Evolutionary conservation across 2,797 vertebrate genomes (phyloP).

Genomic region (Sebastes taczanowskii): DNA sequence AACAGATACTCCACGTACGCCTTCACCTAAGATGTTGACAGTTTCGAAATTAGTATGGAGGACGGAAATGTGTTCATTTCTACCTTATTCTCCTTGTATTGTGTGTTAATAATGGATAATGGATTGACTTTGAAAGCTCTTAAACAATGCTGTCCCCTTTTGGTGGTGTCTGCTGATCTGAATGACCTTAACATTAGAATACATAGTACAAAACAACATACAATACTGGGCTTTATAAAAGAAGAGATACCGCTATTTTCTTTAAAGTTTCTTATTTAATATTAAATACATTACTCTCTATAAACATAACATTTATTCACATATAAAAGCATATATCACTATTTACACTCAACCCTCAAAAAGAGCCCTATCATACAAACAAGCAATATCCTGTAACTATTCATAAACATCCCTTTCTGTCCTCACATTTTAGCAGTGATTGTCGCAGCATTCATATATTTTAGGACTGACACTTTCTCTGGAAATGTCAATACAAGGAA

Average conservation of each 20-base stretch:
- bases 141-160: slow-evolving; percentile 35
- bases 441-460: slow-evolving; percentile 52
- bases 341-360: slow-evolving; percentile 57
- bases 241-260: neutral
- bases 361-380: slow-evolving; percentile 40
- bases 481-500: slow-evolving; percentile 1
- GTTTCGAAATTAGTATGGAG: neutral
- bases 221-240: neutral
- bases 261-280: slow-evolving; percentile 57
- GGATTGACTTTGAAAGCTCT: neutral
- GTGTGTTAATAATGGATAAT: neutral
- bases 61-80: neutral
- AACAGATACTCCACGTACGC: neutral
- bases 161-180: neutral
- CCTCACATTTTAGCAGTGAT: slow-evolving; percentile 42
- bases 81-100: neutral
- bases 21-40: neutral
- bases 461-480: neutral
- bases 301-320: slow-evolving; percentile 64
- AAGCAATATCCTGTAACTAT: neutral
- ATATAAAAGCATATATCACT: slow-evolving; percentile 49
- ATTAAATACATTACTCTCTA: slow-evolving; percentile 70
- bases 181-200: neutral
- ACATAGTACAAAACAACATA: neutral
- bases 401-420: slow-evolving; percentile 10